Base-by-base conservation (phyloP, 2,797 vertebrate genomes). In the Vipera ursinii region DNA sequence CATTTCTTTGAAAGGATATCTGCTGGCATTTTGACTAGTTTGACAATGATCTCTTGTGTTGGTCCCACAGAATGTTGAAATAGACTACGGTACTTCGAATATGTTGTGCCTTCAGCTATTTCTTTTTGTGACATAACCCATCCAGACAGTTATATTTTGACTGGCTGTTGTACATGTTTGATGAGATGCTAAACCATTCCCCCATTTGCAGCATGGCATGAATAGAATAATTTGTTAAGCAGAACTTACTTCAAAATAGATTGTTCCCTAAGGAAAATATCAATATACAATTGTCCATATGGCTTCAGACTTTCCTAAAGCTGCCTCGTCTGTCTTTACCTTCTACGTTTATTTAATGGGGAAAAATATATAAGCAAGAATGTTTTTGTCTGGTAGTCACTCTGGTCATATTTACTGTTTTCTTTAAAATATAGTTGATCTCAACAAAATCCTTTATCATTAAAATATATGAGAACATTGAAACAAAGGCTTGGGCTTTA, bases 261-360 rank as follows among this genome's bases (percentile, higher is more conserved):
- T 78, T 92, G 0, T 88, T 91, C 92, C 92, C 92, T 63, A 87
- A 92, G 89, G 95, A 94, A 95, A 95, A 96, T 86, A 90, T 91
- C 69, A 95, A 96, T 95, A 86, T 91, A 93, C 95, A 94, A 73
- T 93, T 96, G 91, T 73, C 65, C 92, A 95, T 86, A 32, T 93
- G 56, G 63, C 82, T 96, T 96, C 93, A 90, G 94, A 94, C 95
- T 96, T 96, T 95, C 95, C 91, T 95, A 96, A 96, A 87, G 94
- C 65, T 85, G 51, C 32, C 86, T 86, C 59, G 48, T 91, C 92
- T 93, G 92, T 91, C 90, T 91, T 93, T 88, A 91, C 90, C 87
- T 93, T 88, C 86, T 13, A 59, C 48, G 63, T 88, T 88, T 91
- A 61, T 61, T 88, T 85, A 85, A 92, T 86, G 88, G 3, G 57